Evolutionary conservation across 1,140 invertebrate species (phyloP), one percentile per base, ranked within the genome.

Genomic region (Drosophila dunni): DNA sequence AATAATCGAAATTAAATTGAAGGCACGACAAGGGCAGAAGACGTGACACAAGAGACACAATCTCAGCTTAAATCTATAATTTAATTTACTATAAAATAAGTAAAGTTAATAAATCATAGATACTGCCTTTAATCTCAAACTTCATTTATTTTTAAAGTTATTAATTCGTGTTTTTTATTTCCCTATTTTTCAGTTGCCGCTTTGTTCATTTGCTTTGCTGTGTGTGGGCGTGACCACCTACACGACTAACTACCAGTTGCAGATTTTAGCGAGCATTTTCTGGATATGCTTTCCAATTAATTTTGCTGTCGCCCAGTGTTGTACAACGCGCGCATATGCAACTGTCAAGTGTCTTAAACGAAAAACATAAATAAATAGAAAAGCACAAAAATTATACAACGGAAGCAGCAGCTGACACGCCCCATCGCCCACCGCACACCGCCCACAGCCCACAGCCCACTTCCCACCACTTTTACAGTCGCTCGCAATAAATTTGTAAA

Each of bases 81-180:
- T 48, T 17, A 24, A 20, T 20, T 48, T 46, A 9, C 3, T 8
- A 46, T 46, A 46, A 46, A 38, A 48, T 51, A 71, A 57, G n/a
- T n/a, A n/a, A n/a, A n/a, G n/a, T n/a, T n/a, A n/a, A 46, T 9
- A 60, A 34, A 60, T 1, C 1, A 13, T 44, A 10, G 0, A 2
- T 5, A 17, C 5, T 15, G 11, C 29, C 38, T 53, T 11, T 15
- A 8, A 4, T 77, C 77, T 83, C 73, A 78, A 78, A 81, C 67
- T 83, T 74, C 69, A 83, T 78, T 84, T 80, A 84, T 84, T 70
- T 78, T 78, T 86, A 83, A 88, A 83, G 84, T 80, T 83, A 88
- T 88, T 88, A 83, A 74, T 69, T 45, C 78, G 56, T 75, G 65
- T 75, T 67, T 67, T 79, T 70, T 13, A 33, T 50, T 50, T 48